Conservation (phyloP, 2,797 vertebrate genomes). For the Sarcophilus harrisii region DNA sequence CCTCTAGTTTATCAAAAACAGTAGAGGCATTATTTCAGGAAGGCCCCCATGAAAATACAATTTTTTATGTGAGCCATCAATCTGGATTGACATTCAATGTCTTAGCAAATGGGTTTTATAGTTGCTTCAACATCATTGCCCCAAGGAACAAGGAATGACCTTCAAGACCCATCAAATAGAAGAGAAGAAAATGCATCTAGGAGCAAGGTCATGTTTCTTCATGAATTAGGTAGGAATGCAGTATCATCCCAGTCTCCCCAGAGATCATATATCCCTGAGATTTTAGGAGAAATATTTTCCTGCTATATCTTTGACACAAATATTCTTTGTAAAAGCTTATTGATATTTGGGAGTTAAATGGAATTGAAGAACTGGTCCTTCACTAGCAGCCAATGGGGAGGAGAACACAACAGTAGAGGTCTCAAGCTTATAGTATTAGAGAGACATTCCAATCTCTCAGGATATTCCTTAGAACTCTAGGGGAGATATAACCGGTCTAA, state of each 20-base stretch:
- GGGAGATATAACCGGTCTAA: not conserved
- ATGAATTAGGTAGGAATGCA: not conserved
- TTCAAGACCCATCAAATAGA: not conserved
- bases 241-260: not conserved
- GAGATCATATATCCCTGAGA: not conserved
- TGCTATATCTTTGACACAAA: not conserved
- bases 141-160: not conserved
- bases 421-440: not conserved
- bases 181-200: not conserved
- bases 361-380: not conserved
- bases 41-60: not conserved
- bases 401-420: not conserved
- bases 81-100: not conserved
- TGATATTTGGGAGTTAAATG: not conserved
- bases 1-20: not conserved
- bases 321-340: not conserved
- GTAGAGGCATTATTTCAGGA: not conserved
- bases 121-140: not conserved
- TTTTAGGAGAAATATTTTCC: not conserved
- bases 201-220: not conserved
- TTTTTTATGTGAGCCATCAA: not conserved
- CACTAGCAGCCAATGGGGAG: not conserved
- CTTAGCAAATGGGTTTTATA: not conserved
- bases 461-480: not conserved
- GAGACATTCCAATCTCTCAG: not conserved